These are phyloP conservation scores for Gadus macrocephalus DNA, from an alignment of 2,113 vertebrate genomes.

Conservation along the genomic window DNA sequence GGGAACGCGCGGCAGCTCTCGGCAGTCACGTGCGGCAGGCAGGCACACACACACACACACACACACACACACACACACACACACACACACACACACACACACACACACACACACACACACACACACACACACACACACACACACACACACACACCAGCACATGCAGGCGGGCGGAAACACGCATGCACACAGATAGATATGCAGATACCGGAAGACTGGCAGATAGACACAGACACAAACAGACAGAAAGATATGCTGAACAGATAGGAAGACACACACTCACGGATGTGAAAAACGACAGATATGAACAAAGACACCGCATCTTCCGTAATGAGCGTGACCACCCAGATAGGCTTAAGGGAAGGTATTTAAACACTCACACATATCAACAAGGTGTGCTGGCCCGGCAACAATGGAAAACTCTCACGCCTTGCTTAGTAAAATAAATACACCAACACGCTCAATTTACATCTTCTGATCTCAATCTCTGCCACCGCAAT, in stretches of 20 bases:
- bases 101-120: conserved; percentile 4
- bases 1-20: no score
- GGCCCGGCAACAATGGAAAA: no score
- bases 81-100: background rate
- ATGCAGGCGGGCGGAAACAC: background rate
- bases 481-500: no score
- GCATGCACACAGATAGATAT: background rate
- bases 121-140: background rate
- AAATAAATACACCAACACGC: no score
- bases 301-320: no score
- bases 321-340: no score
- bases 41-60: background rate
- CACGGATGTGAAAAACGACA: no score
- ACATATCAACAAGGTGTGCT: no score
- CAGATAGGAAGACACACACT: background rate
- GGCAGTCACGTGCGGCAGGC: conserved; percentile 18
- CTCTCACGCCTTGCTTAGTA: no score
- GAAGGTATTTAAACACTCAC: no score
- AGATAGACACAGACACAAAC: background rate
- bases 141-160: background rate
- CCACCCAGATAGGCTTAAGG: no score
- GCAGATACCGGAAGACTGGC: background rate
- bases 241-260: conserved; percentile 8
- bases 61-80: background rate
- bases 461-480: no score